A percentile compares a stretch with the other conserved stretches of the same genome.
Conservation (phyloP, 2,888 invertebrate species). For the Diplolepis rosae region DNA sequence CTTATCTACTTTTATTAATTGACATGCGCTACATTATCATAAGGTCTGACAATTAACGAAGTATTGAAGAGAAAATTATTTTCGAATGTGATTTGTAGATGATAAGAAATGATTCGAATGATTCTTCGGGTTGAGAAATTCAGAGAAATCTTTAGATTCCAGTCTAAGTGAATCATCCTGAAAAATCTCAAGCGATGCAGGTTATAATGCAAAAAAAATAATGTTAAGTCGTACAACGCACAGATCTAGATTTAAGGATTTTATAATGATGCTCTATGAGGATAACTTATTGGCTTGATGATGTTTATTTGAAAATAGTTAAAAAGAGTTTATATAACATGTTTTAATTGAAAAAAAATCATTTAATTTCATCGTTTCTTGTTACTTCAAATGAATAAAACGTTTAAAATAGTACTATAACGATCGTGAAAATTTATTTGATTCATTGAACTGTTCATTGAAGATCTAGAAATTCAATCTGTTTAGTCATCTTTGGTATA, state of each 20-base stretch:
- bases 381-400: neutral
- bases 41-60: neutral
- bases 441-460: neutral
- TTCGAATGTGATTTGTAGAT: conserved; percentile 47
- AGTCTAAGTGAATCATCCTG: conserved; percentile 6
- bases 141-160: conserved; percentile 17
- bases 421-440: too few species aligned
- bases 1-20: neutral
- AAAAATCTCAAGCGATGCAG: conserved; percentile 30
- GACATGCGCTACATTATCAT: too few species aligned
- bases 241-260: conserved; percentile 65
- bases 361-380: neutral
- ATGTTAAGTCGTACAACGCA: conserved; percentile 68
- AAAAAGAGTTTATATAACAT: neutral
- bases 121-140: neutral
- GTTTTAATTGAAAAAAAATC: too few species aligned
- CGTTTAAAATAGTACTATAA: too few species aligned
- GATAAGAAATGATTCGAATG: conserved; percentile 42
- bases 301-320: neutral
- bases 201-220: conserved; percentile 47
- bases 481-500: neutral
- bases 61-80: conserved; percentile 19
- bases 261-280: conserved; percentile 64
- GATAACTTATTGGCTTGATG: conserved; percentile 6
- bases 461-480: neutral